Conservation (phyloP, 2,113 vertebrate genomes). For the Glareola pratincola region DNA sequence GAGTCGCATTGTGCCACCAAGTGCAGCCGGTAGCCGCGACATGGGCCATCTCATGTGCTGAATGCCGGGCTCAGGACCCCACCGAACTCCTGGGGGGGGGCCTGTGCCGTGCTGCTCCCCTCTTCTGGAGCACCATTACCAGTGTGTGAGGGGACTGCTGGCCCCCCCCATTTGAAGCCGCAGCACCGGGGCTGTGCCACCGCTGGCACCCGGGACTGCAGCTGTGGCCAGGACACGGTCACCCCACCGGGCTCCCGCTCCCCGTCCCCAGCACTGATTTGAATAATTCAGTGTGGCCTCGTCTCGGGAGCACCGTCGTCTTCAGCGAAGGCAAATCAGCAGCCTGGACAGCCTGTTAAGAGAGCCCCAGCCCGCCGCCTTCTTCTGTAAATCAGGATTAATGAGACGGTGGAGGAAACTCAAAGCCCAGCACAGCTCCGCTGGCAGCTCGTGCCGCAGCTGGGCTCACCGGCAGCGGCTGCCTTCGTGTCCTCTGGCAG, state of each 20-base stretch:
- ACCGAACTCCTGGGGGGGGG: fast-evolving
- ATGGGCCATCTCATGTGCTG: fast-evolving
- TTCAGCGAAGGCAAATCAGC: conserved; percentile 82
- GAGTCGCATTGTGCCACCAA: fast-evolving
- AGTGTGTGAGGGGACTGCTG: conserved; percentile 53
- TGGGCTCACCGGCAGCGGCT: background rate
- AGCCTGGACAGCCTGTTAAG: conserved; percentile 74
- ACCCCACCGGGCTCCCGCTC: background rate
- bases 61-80: background rate
- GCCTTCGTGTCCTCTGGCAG: conserved; percentile 57
- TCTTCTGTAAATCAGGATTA: conserved; percentile 90
- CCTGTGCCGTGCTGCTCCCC: fast-evolving
- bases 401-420: conserved; percentile 81
- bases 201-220: too few species aligned
- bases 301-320: conserved; percentile 86
- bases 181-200: background rate
- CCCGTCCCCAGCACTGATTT: conserved; percentile 71
- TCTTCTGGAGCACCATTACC: too few species aligned
- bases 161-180: background rate
- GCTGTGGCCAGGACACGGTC: background rate
- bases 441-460: conserved; percentile 44
- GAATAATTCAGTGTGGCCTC: conserved; percentile 84
- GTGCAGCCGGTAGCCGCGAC: fast-evolving
- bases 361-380: conserved; percentile 81
- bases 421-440: conserved; percentile 61